Base-by-base conservation (phyloP, 2,113 vertebrate species). In the Sylvilagus bachmani region DNA sequence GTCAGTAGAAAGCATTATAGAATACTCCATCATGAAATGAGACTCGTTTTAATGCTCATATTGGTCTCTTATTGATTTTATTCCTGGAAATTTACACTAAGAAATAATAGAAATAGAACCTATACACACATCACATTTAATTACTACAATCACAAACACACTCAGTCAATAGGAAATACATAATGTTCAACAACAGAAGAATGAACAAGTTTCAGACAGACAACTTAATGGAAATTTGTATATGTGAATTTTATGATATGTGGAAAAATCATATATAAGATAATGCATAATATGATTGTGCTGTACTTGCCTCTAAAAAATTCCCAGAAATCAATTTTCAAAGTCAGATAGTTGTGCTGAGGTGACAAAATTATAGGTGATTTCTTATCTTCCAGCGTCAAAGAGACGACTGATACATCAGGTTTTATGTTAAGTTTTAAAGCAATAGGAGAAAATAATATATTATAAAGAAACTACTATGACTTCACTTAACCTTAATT, bases 51-150 rank as follows among this genome's bases (percentile, higher is more conserved):
- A 44, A 86, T 49, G 10, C 11, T 55, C 16, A 11, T 78, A 10
- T 49, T 67, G 25, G 29, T 78, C 51, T 85, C 14, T 10, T 4
- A n/a, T 24, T 55, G 38, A 58, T 49, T 70, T 85, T 86, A 38
- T 93, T 79, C 31, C 83, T 93, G 3, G 19, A 79, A 49, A 70
- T 71, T 49, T 86, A 62, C 69, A 61, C 51, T 92, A 70, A 51
- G 22, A 70, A 69, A 51, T 86, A 62, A 62, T 61, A 38, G 55
- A 14, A 69, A 71, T 70, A 77, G 22, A 74, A 44, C 36, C 24
- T 85, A 67, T 77, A 69, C 14, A 16, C 16, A 51, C 38, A 38
- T 81, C 6, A 31, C 33, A 61, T 78, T n/a, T 69, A 44, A 38
- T 84, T 14, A 74, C 19, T 19, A 49, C 27, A n/a, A 70, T 74